These are phyloP conservation scores for Myoxocephalus aenaeus DNA, from an alignment of 2,797 vertebrate genomes.

Conservation along the genomic window DNA sequence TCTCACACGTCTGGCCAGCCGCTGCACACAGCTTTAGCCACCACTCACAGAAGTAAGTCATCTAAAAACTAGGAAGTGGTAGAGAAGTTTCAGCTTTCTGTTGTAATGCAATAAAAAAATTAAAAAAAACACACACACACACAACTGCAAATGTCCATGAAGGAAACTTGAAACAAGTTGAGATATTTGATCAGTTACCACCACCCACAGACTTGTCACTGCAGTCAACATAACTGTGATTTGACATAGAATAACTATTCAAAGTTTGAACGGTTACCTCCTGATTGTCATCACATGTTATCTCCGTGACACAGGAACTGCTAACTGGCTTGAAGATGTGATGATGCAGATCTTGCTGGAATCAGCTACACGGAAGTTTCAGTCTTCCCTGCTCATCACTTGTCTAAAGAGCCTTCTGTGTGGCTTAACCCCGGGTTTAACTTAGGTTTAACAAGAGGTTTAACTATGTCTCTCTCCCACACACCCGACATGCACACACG, in stretches of 20 bases:
- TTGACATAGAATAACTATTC: slow-evolving; percentile 13
- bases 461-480: background rate
- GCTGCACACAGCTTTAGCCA: background rate
- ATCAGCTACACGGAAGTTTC: slow-evolving; percentile 28
- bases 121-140: background rate
- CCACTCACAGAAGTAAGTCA: background rate
- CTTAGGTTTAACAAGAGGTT: background rate
- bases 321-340: slow-evolving; percentile 41
- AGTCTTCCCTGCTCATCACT: slow-evolving; percentile 11
- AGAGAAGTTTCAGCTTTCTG: background rate
- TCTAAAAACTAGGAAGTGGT: slow-evolving; percentile 1
- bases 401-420: slow-evolving; percentile 18
- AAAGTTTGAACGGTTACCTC: slow-evolving; percentile 59
- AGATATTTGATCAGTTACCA: slow-evolving; percentile 28
- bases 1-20: background rate
- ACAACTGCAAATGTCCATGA: background rate
- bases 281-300: slow-evolving; percentile 36
- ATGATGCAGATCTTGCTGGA: slow-evolving; percentile 56
- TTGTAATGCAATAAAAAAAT: background rate
- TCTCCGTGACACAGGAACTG: background rate
- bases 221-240: slow-evolving; percentile 19
- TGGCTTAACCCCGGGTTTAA: slow-evolving; percentile 16
- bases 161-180: slow-evolving; percentile 53
- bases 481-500: slow-evolving; percentile 9
- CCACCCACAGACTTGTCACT: slow-evolving; percentile 46